A percentile compares a stretch with the other conserved stretches of the same genome.
These are phyloP conservation scores for Aphis gossypii DNA, from an alignment of 1,140 invertebrate species.

Conservation along the genomic window DNA sequence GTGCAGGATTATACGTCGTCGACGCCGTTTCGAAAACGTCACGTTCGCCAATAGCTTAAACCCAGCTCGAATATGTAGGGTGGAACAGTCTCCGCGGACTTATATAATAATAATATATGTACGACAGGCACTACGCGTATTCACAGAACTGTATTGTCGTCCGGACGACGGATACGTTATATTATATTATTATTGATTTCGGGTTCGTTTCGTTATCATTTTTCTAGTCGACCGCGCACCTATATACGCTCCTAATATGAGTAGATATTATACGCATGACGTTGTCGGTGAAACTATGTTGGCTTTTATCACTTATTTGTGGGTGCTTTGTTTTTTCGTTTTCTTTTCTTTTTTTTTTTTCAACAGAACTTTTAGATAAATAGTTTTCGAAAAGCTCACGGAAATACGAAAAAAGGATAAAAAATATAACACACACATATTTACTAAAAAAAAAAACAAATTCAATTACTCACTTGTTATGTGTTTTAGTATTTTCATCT, in stretches of 20 bases:
- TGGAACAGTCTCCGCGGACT: not conserved
- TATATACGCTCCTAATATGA: not conserved
- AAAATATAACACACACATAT: no score
- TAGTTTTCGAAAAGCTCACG: no score
- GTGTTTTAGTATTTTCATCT: not conserved
- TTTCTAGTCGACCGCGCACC: not conserved
- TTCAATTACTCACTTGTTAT: not conserved
- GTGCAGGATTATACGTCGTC: not conserved
- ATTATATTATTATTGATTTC: not conserved
- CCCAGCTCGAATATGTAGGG: no score
- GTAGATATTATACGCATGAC: no score
- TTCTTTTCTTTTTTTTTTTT: no score
- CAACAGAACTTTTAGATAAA: no score
- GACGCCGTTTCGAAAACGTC: not conserved
- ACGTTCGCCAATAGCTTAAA: not conserved
- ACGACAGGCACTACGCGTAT: not conserved
- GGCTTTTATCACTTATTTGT: no score
- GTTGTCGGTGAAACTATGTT: no score
- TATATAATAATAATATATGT: constrained; percentile 11
- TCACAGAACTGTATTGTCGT: not conserved
- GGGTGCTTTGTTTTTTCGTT: no score
- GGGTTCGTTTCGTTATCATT: not conserved
- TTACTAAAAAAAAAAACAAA: not conserved
- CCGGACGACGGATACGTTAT: no score
- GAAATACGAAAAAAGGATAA: not conserved